Evolutionary conservation across 2,888 invertebrate species (phyloP).

Genomic region (Erebia ligea): DNA sequence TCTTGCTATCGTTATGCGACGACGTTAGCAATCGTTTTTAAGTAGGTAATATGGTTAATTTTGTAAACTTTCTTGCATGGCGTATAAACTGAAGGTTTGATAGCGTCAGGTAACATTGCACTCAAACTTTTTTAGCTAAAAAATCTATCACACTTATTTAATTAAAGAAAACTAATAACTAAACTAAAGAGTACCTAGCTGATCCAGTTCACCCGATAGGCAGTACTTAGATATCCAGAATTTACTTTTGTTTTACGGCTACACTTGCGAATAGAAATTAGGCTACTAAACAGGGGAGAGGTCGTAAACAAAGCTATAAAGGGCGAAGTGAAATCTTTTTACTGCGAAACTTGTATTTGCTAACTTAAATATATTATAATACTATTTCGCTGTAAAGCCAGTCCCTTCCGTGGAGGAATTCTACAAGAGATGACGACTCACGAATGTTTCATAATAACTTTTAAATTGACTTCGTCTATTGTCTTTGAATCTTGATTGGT

Average conservation of each 20-base stretch:
- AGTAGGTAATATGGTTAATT: too few relatives aligned
- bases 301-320: slow-evolving; percentile 43
- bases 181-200: not conserved
- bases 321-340: slow-evolving; percentile 35
- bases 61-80: too few relatives aligned
- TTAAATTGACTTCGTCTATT: not conserved
- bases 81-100: too few relatives aligned
- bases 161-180: not conserved
- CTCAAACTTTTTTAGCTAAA: too few relatives aligned
- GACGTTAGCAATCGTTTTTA: too few relatives aligned
- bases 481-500: not conserved
- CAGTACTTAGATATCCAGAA: slow-evolving; percentile 13
- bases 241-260: slow-evolving; percentile 39
- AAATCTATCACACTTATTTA: not conserved
- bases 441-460: too few relatives aligned
- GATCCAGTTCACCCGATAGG: not conserved
- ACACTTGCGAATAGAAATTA: slow-evolving; percentile 40
- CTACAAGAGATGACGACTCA: not conserved
- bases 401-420: not conserved
- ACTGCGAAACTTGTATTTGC: slow-evolving; percentile 30
- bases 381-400: not conserved
- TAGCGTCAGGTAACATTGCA: too few relatives aligned
- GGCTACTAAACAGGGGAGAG: slow-evolving; percentile 38
- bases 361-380: slow-evolving; percentile 16
- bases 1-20: too few relatives aligned